Evolutionary conservation across 2,113 vertebrate genomes (phyloP), one percentile per base, ranked within the genome.

Genomic region (Notarius lentiginosus): DNA sequence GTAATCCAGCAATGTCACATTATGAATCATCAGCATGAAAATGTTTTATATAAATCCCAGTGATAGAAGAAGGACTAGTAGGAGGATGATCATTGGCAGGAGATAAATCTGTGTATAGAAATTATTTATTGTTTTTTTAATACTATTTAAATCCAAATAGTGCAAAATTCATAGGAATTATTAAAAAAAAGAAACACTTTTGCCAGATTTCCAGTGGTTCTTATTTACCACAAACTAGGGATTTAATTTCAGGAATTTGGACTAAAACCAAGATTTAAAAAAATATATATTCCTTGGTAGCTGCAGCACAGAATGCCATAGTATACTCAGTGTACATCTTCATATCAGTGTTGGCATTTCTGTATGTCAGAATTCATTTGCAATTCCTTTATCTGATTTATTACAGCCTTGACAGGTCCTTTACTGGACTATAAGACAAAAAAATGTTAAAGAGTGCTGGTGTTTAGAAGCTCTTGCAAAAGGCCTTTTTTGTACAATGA

Each of bases 341-440:
- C 24, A 84, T 72, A n/a, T 77, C 30, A 79, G 7, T 27, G 70
- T 61, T 58, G 76, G 55, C 60, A 49, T 79, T 66, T 88, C 41
- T 58, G 63, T 88, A 72, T 85, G 80, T 81, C 66, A 81, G 58
- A 65, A 88, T 76, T 56, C 66, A 81, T 88, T 81, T 72, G 58
- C 47, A 82, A 65, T 76, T 63, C 58, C 20, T 88, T 27, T 20
- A 79, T 34, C n/a, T 34, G 51, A 30, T 75, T 85, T 77, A 76
- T 76, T 88, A 58, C 15, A 77, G 70, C 27, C 84, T 83, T 63
- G 68, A 85, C 83, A 60, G 24, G 27, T 65, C 53, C 41, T 80
- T 47, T 47, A 51, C 7, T 20, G 4, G 20, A 18, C 49, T 79
- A 79, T 63, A 51, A 53, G 63, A 47, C 47, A 63, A 79, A 55